Evolutionary conservation across 2,888 invertebrate species (phyloP).

Genomic region (Cerceris ruficornis): DNA sequence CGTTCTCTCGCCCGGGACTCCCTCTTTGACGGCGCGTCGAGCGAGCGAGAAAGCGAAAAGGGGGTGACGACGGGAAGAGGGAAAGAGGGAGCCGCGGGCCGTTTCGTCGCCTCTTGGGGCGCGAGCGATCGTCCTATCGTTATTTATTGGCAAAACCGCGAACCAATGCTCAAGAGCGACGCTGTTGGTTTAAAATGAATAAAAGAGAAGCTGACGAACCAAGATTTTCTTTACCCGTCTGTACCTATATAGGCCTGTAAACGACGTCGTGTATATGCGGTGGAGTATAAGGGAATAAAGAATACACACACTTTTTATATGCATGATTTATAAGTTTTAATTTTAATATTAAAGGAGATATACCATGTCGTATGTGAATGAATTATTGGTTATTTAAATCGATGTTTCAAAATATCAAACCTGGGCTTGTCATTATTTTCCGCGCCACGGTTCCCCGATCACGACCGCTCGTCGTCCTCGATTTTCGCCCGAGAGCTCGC

Average conservation of each 20-base stretch:
- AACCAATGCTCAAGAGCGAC: slow-evolving; percentile 71
- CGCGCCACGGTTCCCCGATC: neutral
- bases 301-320: slow-evolving; percentile 69
- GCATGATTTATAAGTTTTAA: slow-evolving; percentile 64
- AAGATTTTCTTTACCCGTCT: slow-evolving; percentile 65
- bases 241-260: slow-evolving; percentile 65
- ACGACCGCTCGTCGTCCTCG: neutral
- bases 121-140: slow-evolving; percentile 42
- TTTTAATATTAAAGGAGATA: slow-evolving; percentile 62
- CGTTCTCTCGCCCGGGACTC: too few relatives aligned
- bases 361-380: slow-evolving; percentile 64
- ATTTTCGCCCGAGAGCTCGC: neutral
- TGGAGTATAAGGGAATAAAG: slow-evolving; percentile 63
- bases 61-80: neutral
- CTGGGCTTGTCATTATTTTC: slow-evolving; percentile 48
- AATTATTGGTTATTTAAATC: slow-evolving; percentile 65
- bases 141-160: slow-evolving; percentile 66
- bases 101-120: neutral
- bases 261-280: slow-evolving; percentile 58
- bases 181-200: slow-evolving; percentile 72
- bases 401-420: slow-evolving; percentile 55
- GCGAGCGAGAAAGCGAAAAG: too few relatives aligned
- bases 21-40: too few relatives aligned
- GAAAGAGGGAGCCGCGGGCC: neutral
- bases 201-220: slow-evolving; percentile 68